Percentiles rank a stretch among this genome's conserved stretches.
Evolutionary conservation across 2,113 vertebrate species (phyloP).

Genomic region (Ceyx cyanopectus): DNA sequence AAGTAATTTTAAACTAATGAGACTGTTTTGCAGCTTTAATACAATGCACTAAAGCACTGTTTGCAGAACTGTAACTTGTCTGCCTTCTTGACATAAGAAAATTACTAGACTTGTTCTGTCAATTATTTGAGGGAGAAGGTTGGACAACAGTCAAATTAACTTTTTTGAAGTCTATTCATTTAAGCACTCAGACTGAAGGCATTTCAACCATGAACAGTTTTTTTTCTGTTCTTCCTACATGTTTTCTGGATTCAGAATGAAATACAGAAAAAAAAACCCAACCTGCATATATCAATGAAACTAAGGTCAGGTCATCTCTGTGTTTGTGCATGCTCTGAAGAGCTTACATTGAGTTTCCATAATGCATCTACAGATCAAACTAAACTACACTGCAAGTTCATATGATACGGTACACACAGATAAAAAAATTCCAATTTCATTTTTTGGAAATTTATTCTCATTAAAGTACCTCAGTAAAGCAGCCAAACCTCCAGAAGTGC

Average conservation of each 20-base stretch:
- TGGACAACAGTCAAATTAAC: neutral
- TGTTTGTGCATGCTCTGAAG: fast-evolving
- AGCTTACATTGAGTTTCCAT: neutral
- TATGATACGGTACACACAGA: neutral
- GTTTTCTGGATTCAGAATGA: neutral
- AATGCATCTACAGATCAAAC: neutral
- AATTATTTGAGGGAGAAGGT: neutral
- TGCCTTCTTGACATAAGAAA: neutral
- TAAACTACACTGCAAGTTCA: neutral
- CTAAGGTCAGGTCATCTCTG: neutral
- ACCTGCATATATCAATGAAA: neutral
- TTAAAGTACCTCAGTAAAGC: neutral
- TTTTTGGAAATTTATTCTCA: neutral
- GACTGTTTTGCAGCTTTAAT: neutral
- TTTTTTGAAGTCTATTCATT: neutral
- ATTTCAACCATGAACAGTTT: neutral
- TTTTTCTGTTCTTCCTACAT: neutral
- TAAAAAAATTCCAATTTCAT: neutral
- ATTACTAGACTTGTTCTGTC: neutral
- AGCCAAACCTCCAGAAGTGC: neutral
- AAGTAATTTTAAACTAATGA: neutral
- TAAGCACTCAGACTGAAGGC: fast-evolving
- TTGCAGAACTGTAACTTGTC: neutral
- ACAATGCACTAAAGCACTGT: neutral
- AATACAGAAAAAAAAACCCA: neutral